phyloP scores from a whole-genome alignment of 1,140 invertebrate species.

The Calephelis nemesis region DNA sequence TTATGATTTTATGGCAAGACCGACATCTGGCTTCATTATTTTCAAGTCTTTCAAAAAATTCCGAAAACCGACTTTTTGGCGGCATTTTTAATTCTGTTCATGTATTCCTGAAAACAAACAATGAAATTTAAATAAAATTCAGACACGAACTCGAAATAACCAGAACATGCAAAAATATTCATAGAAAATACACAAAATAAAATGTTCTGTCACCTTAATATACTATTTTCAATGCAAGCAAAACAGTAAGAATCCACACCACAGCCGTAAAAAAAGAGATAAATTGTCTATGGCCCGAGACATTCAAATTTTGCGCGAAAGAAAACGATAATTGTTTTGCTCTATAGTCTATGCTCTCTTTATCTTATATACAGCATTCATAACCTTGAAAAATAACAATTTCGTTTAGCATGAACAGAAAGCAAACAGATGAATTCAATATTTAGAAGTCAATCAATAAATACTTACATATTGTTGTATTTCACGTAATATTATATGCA shows the following conservation, averaged over 20 bases:
- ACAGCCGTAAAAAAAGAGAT: conserved; percentile 35
- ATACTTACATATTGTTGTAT: too few species aligned
- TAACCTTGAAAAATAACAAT: conserved; percentile 19
- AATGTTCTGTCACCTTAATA: conserved; percentile 37
- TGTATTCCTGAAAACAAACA: conserved; percentile 35
- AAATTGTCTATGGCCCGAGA: conserved; percentile 34
- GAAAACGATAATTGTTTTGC: conserved; percentile 21
- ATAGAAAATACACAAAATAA: conserved; percentile 35
- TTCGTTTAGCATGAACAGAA: conserved; percentile 38
- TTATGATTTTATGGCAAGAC: conserved; percentile 37
- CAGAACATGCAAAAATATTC: conserved; percentile 22
- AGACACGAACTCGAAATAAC: conserved; percentile 33
- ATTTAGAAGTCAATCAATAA: too few species aligned
- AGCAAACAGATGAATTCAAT: conserved; percentile 18
- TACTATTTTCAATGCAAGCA: conserved; percentile 37
- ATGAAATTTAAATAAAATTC: conserved; percentile 29
- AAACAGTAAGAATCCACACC: conserved; percentile 30
- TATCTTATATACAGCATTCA: too few species aligned
- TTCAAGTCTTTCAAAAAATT: conserved; percentile 39
- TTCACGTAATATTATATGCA: too few species aligned
- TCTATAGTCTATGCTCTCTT: too few species aligned
- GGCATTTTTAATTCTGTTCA: conserved; percentile 36
- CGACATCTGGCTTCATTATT: conserved; percentile 40
- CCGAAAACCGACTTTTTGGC: conserved; percentile 37
- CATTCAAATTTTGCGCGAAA: conserved; percentile 30